Evolutionary conservation across 2,888 invertebrate species (phyloP).

Genomic region (Arenicola marina): DNA sequence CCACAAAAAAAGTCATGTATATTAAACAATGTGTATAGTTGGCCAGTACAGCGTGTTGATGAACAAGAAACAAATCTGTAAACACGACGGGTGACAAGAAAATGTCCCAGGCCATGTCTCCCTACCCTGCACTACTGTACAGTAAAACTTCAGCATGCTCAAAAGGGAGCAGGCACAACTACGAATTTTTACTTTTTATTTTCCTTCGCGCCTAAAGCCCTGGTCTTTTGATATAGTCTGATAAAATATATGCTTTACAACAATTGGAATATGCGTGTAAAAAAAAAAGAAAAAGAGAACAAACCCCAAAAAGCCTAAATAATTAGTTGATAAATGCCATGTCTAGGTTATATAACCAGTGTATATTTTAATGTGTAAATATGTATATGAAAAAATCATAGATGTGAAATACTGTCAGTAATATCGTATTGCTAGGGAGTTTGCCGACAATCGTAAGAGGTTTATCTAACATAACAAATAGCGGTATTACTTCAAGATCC

Average conservation of each 20-base stretch:
- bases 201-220: background rate
- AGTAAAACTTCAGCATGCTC: too few relatives aligned
- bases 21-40: too few relatives aligned
- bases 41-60: too few relatives aligned
- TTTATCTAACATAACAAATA: too few relatives aligned
- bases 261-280: background rate
- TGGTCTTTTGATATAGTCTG: background rate
- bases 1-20: too few relatives aligned
- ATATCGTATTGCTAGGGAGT: slow-evolving; percentile 8
- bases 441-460: too few relatives aligned
- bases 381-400: slow-evolving; percentile 3
- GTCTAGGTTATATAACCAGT: background rate
- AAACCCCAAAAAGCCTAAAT: slow-evolving; percentile 10
- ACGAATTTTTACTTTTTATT: background rate
- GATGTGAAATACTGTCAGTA: slow-evolving; percentile 2
- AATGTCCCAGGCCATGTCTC: too few relatives aligned
- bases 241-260: background rate
- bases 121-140: too few relatives aligned
- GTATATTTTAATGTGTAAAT: slow-evolving; percentile 2
- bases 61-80: too few relatives aligned
- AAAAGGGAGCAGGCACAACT: slow-evolving; percentile 1
- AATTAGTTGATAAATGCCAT: slow-evolving; percentile 10
- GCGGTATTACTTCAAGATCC: too few relatives aligned
- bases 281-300: too few relatives aligned
- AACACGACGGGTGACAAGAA: too few relatives aligned